These are phyloP conservation scores for Smittia aterrima DNA, from an alignment of 2,888 invertebrate species.

Conservation along the genomic window DNA sequence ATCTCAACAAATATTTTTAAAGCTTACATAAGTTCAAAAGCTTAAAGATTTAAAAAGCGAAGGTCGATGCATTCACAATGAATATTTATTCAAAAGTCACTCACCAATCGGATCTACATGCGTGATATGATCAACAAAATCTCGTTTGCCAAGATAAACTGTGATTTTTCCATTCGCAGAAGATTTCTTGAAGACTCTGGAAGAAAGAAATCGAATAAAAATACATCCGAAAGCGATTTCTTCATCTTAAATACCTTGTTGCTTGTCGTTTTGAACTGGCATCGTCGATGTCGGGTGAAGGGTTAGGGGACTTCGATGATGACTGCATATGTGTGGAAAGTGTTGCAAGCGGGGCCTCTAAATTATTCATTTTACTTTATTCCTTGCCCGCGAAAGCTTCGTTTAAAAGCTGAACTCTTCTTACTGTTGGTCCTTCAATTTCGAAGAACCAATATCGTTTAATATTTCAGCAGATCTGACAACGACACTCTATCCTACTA, in stretches of 20 bases:
- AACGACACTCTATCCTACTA: no score
- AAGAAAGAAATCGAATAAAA: conserved; percentile 39
- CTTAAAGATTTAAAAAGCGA: not conserved
- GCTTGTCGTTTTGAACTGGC: conserved; percentile 72
- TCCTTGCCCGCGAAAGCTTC: not conserved
- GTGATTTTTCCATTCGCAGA: conserved; percentile 96
- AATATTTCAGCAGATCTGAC: no score
- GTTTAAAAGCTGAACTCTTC: not conserved
- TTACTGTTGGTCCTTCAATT: no score
- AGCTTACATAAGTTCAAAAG: conserved; percentile 9
- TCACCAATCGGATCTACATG: conserved; percentile 89
- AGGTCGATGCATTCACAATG: not conserved
- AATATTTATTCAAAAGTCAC: conserved; percentile 46
- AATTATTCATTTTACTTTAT: conserved; percentile 19
- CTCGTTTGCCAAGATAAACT: conserved; percentile 86
- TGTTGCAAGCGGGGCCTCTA: not conserved
- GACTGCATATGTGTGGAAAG: conserved; percentile 27
- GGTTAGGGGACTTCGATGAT: conserved; percentile 48
- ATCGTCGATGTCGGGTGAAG: conserved; percentile 65
- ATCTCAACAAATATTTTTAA: conserved; percentile 21
- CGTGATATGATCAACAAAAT: conserved; percentile 89
- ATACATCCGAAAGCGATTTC: not conserved
- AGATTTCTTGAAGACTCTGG: conserved; percentile 93
- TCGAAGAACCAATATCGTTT: no score
- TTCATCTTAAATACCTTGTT: conserved; percentile 54